These are phyloP conservation scores for Lacanobia wlatinum DNA, from an alignment of 2,888 invertebrate genomes.

Conservation along the genomic window DNA sequence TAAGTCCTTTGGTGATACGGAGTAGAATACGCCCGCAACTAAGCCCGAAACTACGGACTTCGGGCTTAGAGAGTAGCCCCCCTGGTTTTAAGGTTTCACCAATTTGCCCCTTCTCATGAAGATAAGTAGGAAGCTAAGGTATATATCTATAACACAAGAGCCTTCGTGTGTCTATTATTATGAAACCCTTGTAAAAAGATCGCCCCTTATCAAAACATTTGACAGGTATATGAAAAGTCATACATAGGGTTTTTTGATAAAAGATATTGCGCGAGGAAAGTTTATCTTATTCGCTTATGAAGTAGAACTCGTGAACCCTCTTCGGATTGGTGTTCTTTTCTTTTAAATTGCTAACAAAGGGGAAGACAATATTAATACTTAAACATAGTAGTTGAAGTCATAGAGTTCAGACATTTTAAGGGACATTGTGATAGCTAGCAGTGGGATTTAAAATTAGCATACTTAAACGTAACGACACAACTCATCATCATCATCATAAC, in stretches of 20 bases:
- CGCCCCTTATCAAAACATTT: constrained; percentile 30
- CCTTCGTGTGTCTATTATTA: background rate
- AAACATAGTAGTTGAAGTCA: too few species aligned
- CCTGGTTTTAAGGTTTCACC: background rate
- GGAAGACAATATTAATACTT: background rate
- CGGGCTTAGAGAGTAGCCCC: too few species aligned
- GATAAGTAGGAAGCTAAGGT: background rate
- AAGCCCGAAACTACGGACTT: too few species aligned
- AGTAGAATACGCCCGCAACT: too few species aligned
- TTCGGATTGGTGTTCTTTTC: background rate
- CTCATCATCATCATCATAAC: too few species aligned
- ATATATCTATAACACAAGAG: background rate
- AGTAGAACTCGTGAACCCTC: background rate
- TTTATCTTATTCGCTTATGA: background rate
- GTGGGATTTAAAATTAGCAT: too few species aligned
- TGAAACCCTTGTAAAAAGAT: constrained; percentile 11
- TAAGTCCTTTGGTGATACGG: too few species aligned
- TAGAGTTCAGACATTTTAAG: too few species aligned
- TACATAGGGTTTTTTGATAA: background rate
- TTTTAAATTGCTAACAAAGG: background rate
- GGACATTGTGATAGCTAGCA: background rate
- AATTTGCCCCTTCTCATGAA: background rate
- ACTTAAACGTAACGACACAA: too few species aligned
- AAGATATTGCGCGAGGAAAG: constrained; percentile 3
- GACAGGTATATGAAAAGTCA: constrained; percentile 25